Base-by-base conservation (phyloP, 2,113 vertebrate species). In the Diadophis punctatus region DNA sequence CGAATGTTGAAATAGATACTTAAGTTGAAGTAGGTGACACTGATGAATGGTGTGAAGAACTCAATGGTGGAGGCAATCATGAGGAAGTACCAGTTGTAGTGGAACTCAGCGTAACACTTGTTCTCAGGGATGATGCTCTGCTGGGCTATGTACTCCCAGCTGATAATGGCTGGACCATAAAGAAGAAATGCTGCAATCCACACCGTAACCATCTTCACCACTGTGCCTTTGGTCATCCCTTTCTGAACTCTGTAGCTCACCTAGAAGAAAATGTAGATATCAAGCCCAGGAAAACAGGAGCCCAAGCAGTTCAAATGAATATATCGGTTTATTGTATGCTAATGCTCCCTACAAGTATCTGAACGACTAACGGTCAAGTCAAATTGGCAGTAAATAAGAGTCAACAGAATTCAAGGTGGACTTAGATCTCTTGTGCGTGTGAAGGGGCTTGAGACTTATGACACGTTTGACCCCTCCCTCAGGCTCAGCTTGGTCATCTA, bases 21-120 rank as follows among this genome's bases (percentile, higher is more conserved):
- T 94, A 97, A 51, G 85, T 98, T 98, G 88, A 98, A 98, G 92
- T 98, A 97, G 0, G 80, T 97, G 88, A 98, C 96, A 8, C 96
- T 98, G 93, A 98, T 96, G 90, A 98, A 98, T 7, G 97, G 97
- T 1, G 97, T 98, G 93, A 98, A 98, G 94, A 98, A 98, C 95
- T 98, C 97, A 49, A 97, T 91, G 7, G 96, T 97, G 63, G 98
- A 98, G 16, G 97, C 97, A 4, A 96, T 98, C 95, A 98, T 98
- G 39, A 98, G 94, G 95, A 98, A 98, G 87, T 98, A 98, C 97
- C 97, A 97, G 92, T 97, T 98, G 95, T 97, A 98, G 95, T 98
- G 98, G 93, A 98, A 98, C 93, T 98, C 97, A 8, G 98, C 97
- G 0, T 98, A 97, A 90, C 97, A 98, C 93, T 98, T 95, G 39